Evolutionary conservation across 2,113 vertebrate genomes (phyloP), one percentile per base, ranked within the genome.

Genomic region (Onychostoma macrolepis): DNA sequence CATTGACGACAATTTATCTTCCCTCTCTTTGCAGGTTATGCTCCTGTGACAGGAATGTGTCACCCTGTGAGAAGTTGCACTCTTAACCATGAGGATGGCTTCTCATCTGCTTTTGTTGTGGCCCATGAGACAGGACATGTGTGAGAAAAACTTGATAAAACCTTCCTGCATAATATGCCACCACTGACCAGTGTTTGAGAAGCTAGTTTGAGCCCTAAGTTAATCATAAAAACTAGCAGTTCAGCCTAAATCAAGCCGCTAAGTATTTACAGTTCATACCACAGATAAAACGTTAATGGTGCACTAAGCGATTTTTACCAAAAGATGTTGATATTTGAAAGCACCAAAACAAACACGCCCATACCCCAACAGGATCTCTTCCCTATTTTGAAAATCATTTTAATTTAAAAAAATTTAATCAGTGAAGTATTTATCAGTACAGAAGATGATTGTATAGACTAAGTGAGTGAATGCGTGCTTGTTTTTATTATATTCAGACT

Each of bases 71-170:
- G 98, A 90, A 99, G 98, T 92, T 99, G 98, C 89, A 99, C 98
- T 86, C 94, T 99, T 87, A 99, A 99, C 93, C 98, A 99, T 0
- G 98, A 99, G 90, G 98, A 99, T 26, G 98, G 98, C 5, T 99
- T 99, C 94, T 99, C 98, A 50, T 99, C 98, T 0, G 98, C 98
- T 0, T 99, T 99, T 84, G 98, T 99, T 90, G 97, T 99, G 88
- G 98, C 98, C 65, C 98, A 99, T 41, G 98, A 99, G 94, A 99
- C 98, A 0, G 98, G 98, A 91, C 98, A 99, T 2, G 98, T 99
- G 98, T 99, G 95, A 99, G 98, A 71, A 50, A n/a, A 56, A 24
- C 71, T 80, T 65, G n/a, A 76, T 84, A 11, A 50, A 38, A 56
- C 30, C 43, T 28, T 10, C 85, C 50, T 58, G 8, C 65, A 85